phyloP scores from a whole-genome alignment of 2,797 vertebrate species.

The Crocidura indochinensis region DNA sequence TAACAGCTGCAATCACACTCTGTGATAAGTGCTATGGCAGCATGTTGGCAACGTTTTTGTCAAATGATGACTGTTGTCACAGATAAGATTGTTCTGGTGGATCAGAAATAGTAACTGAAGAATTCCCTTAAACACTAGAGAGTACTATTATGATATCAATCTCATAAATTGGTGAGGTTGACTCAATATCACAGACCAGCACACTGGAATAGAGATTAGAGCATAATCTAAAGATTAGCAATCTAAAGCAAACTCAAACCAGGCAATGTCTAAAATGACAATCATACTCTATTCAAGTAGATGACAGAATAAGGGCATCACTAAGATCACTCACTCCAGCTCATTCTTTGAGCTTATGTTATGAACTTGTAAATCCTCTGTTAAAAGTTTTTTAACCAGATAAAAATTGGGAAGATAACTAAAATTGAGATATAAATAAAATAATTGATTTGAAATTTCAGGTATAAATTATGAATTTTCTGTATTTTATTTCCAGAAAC shows the following conservation, averaged over 20 bases:
- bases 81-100: conserved; percentile 30
- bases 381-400: not conserved
- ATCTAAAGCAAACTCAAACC: conserved; percentile 31
- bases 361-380: conserved; percentile 13
- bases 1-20: not conserved
- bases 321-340: not conserved
- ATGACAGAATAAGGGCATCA: not conserved
- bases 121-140: not conserved
- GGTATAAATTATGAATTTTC: not conserved
- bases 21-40: not conserved
- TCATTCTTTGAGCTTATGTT: not conserved
- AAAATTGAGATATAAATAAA: conserved; percentile 10
- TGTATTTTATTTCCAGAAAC: not conserved
- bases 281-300: not conserved
- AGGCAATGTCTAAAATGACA: conserved; percentile 1
- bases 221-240: not conserved
- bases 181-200: conserved; percentile 29
- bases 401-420: conserved; percentile 33
- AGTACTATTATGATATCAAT: not conserved
- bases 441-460: conserved; percentile 55
- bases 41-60: conserved; percentile 19
- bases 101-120: conserved; percentile 49
- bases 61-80: conserved; percentile 49
- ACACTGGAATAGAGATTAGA: conserved; percentile 12
- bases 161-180: not conserved